Evolutionary conservation across 2,888 invertebrate genomes (phyloP).

Genomic region (Morpho helenor): DNA sequence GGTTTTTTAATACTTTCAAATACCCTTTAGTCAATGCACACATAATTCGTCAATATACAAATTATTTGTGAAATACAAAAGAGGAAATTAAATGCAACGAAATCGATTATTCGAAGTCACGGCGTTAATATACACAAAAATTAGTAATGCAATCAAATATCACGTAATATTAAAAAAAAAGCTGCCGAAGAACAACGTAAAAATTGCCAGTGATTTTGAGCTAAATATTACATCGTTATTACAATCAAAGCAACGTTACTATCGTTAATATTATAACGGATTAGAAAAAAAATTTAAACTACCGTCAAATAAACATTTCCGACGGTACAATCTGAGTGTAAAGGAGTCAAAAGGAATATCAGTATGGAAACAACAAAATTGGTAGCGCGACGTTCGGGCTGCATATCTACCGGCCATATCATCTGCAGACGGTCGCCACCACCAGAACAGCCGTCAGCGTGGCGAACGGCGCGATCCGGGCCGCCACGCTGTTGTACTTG

Average conservation of each 20-base stretch:
- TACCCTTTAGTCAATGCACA: too few relatives aligned
- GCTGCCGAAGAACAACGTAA: constrained; percentile 8
- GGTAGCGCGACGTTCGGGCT: neutral
- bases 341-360: neutral
- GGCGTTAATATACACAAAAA: too few relatives aligned
- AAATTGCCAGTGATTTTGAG: constrained; percentile 9
- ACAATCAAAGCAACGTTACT: constrained; percentile 37
- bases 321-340: neutral
- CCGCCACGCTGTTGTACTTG: constrained; percentile 61
- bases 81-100: too few relatives aligned
- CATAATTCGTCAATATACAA: too few relatives aligned
- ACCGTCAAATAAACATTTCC: too few relatives aligned
- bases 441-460: constrained; percentile 25
- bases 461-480: constrained; percentile 29
- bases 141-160: too few relatives aligned
- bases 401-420: constrained; percentile 25
- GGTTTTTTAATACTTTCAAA: too few relatives aligned
- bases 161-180: neutral
- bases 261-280: too few relatives aligned
- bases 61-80: too few relatives aligned
- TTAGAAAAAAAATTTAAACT: too few relatives aligned
- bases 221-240: constrained; percentile 20
- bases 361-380: neutral
- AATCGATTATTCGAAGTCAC: too few relatives aligned
- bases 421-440: constrained; percentile 24